A percentile compares a stretch with the other conserved stretches of the same genome.
Conservation (phyloP, 1,140 invertebrate species). For the Zaprionus inermis region DNA sequence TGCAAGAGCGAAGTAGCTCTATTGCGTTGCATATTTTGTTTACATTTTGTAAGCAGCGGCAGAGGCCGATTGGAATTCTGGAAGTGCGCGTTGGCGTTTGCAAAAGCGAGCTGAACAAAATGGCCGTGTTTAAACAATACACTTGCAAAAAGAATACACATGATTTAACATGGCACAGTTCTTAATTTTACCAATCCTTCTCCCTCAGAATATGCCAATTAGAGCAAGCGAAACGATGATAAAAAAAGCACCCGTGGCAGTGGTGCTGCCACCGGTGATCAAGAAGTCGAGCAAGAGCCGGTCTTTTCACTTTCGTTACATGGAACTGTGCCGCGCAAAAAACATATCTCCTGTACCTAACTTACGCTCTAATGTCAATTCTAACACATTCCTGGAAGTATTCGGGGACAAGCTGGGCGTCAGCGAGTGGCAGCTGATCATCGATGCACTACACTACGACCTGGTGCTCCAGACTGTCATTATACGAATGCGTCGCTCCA, state of each 20-base stretch:
- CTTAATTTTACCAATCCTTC: not conserved
- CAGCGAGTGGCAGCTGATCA: slow-evolving; percentile 87
- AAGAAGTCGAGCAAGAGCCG: slow-evolving; percentile 75
- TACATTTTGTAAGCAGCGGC: slow-evolving; percentile 59
- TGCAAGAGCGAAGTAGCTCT: slow-evolving; percentile 3
- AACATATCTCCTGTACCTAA: slow-evolving; percentile 70
- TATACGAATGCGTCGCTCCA: slow-evolving; percentile 83
- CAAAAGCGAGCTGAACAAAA: not conserved
- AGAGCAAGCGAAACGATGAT: slow-evolving; percentile 24
- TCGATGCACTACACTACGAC: slow-evolving; percentile 86
- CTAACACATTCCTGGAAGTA: slow-evolving; percentile 85
- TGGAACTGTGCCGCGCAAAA: slow-evolving; percentile 78
- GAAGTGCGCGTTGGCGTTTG: slow-evolving; percentile 20
- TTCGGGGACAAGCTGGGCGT: slow-evolving; percentile 87
- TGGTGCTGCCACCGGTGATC: slow-evolving; percentile 45
- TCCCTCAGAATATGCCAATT: slow-evolving; percentile 46
- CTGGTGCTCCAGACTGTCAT: slow-evolving; percentile 85
- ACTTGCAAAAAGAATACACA: too few species aligned
- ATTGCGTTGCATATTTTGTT: slow-evolving; percentile 55
- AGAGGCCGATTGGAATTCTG: slow-evolving; percentile 30
- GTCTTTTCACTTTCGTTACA: slow-evolving; percentile 79
- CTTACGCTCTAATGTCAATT: slow-evolving; percentile 82
- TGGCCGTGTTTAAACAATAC: not conserved
- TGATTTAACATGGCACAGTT: too few species aligned
- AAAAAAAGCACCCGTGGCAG: slow-evolving; percentile 34